Conservation (phyloP, 2,113 vertebrate species). For the Tricholaema leucomelas region DNA sequence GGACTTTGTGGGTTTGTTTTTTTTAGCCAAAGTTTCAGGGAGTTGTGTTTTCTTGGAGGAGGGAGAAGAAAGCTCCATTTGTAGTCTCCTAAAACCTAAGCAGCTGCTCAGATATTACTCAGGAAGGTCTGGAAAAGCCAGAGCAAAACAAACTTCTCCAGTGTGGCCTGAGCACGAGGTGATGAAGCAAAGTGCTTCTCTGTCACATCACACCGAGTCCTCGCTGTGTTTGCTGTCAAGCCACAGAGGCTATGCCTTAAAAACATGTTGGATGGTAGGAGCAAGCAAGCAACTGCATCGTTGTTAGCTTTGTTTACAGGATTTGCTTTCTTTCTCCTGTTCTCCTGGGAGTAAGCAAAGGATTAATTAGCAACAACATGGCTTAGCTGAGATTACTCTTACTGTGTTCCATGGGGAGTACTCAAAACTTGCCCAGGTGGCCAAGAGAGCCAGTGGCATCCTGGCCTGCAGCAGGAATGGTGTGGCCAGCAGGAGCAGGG, state of each 20-base stretch:
- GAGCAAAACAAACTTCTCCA: background rate
- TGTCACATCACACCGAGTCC: background rate
- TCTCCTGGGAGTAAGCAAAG: background rate
- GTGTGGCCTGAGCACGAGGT: background rate
- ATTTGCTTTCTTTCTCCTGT: background rate
- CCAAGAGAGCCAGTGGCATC: too few species aligned
- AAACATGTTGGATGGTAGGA: background rate
- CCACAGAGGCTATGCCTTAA: background rate
- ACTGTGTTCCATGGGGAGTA: background rate
- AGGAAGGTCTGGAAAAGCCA: background rate
- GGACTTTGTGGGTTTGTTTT: too few species aligned
- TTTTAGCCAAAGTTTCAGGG: background rate
- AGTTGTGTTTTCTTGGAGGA: background rate
- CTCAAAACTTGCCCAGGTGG: too few species aligned
- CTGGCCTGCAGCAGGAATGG: too few species aligned
- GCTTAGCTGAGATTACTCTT: conserved; percentile 34
- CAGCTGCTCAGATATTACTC: background rate
- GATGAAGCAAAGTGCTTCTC: background rate
- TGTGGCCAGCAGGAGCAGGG: too few species aligned
- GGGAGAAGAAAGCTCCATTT: background rate
- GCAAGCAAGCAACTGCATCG: background rate
- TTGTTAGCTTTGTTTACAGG: conserved; percentile 8
- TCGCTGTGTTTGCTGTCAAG: background rate
- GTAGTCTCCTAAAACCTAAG: background rate
- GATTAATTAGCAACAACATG: conserved; percentile 52